Base-by-base conservation (phyloP, 2,113 vertebrate genomes). In the Trochalopteron elliotii region DNA sequence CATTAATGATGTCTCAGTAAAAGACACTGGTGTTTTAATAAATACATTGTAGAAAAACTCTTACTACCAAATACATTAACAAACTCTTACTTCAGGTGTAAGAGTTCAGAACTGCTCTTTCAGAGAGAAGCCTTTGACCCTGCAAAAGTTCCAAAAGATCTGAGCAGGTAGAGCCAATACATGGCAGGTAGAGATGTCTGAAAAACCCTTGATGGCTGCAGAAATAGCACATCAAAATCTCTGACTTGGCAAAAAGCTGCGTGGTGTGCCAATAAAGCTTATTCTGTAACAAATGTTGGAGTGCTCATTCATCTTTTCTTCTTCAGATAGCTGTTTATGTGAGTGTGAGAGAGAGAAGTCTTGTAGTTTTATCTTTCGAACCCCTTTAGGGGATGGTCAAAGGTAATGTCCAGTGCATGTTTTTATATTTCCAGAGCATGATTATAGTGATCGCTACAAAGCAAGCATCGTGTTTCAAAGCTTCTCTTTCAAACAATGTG, bases 161-260 rank as follows among this genome's bases (percentile, higher is more conserved):
- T 49, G 52, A 31, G 53, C 15, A 71, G 11, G 39, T 4, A 23
- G 27, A 60, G 13, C 10, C 35, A 64, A 22, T 4, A 28, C 4
- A 16, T 13, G 15, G 7, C 1, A 1, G n/a, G 25, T 33, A 69
- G n/a, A 3, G 0, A 3, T 55, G 31, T 24, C 55, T 67, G 45
- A 42, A 44, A 84, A 49, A 68, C 61, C 37, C 11, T 35, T 28
- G 20, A 44, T 31, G 45, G 15, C 22, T 64, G 33, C 28, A 87
- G 53, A 93, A 85, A 45, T 20, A 50, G 5, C 14, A 24, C 39
- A 53, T 49, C 33, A 68, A 44, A 71, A 68, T 60, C 22, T 82
- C 23, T 44, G 47, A 52, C 35, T 52, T 55, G 35, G 13, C 27
- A 82, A 33, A 78, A 75, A 59, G 22, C 27, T 85, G 12, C 0